phyloP scores from a whole-genome alignment of 2,797 vertebrate species.

The Acanthis flammea region DNA sequence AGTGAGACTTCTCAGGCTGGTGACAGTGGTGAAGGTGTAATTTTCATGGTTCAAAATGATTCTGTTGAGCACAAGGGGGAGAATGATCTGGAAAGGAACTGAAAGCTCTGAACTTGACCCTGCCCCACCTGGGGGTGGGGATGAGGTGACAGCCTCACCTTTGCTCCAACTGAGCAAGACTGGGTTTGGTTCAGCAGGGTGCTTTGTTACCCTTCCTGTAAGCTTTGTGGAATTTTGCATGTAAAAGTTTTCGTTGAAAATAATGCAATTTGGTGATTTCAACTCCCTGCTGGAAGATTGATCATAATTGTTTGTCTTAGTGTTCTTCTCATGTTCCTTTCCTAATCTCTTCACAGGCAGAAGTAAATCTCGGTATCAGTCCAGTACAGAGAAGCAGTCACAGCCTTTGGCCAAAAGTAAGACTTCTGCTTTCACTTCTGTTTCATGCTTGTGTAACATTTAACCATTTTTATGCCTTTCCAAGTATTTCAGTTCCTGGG shows the following conservation, averaged over 20 bases:
- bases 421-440: conserved; percentile 25
- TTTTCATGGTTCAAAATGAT: neutral
- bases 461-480: neutral
- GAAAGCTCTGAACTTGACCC: neutral
- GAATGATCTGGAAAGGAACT: neutral
- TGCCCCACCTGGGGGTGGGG: neutral
- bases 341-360: neutral
- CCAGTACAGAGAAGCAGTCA: neutral
- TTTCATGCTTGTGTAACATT: neutral
- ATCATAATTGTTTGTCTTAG: neutral
- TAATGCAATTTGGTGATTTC: neutral
- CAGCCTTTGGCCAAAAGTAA: conserved; percentile 43
- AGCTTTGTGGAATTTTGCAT: neutral
- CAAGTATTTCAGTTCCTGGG: neutral
- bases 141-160: neutral
- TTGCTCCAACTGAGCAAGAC: neutral
- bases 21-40: rapidly evolving
- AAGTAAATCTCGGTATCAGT: neutral
- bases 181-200: neutral
- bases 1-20: neutral
- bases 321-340: neutral
- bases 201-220: neutral
- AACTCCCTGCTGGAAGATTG: neutral
- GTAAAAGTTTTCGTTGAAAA: neutral
- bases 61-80: neutral